Base-by-base conservation (phyloP, 2,797 vertebrate genomes). In the Anolis apletophallus region DNA sequence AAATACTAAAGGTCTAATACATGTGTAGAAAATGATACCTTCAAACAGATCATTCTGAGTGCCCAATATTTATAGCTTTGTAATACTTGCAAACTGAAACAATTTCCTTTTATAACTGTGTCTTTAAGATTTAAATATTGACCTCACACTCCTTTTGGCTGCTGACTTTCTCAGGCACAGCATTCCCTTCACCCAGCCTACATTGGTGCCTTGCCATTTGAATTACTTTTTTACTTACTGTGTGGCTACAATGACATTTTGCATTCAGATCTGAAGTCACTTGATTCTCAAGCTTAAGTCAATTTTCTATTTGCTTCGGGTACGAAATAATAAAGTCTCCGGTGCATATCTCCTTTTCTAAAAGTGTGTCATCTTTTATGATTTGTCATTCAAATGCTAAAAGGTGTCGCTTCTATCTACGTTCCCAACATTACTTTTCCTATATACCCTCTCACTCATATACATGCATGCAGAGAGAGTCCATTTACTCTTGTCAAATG, bases 251-350 rank as follows among this genome's bases (percentile, higher is more conserved):
- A 81, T 86, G 83, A 88, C 77, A 69, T 92, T 90, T 86, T 94
- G 90, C 85, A 67, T 92, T 93, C 89, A 46, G 50, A 85, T 50
- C 73, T 74, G 73, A 80, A 88, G 87, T 89, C 80, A 72, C 88
- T 80, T 32, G 64, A 83, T 91, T 92, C 78, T 89, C 80, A 89
- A 61, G 34, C 88, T 87, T 89, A 88, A 67, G 88, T 87, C 85
- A 90, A 84, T 93, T 93, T 90, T 90, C 90, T 87, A 71, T 89
- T 94, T 89, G 81, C 90, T 85, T 57, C 83, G 69, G 68, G 32
- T 32, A 89, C 84, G 68, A 94, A 95, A 91, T 90, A 93, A 94
- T 91, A 88, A 92, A 92, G 80, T 83, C 83, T 94, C 89, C 91
- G 85, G 88, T 89, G 88, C 91, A 93, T 59, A 69, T 76, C 3